A percentile compares a stretch with the other conserved stretches of the same genome.
Evolutionary conservation across 2,113 vertebrate genomes (phyloP).

Genomic region (Pavo muticus): DNA sequence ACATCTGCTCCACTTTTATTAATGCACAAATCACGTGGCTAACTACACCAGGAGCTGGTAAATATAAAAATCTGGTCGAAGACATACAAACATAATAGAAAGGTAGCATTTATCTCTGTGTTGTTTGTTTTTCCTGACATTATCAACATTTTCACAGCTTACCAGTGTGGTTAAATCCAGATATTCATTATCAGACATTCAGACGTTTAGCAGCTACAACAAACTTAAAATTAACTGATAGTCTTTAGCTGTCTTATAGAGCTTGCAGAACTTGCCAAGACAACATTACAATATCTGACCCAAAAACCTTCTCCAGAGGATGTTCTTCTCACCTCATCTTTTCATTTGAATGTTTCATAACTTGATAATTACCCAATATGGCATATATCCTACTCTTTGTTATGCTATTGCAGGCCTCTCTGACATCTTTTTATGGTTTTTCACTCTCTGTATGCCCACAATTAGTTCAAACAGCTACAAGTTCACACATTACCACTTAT

Average conservation of each 20-base stretch:
- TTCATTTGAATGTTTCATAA: not conserved
- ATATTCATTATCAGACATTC: not conserved
- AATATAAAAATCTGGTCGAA: not conserved
- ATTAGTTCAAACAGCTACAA: not conserved
- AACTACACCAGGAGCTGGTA: not conserved
- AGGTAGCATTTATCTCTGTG: rapidly evolving
- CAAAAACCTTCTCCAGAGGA: not conserved
- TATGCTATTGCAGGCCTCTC: not conserved
- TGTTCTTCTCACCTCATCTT: not conserved
- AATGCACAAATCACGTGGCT: not conserved
- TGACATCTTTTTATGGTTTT: not conserved
- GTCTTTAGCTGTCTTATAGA: not conserved
- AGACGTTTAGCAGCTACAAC: not conserved
- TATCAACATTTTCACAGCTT: not conserved
- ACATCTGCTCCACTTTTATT: not conserved
- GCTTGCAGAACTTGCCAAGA: not conserved
- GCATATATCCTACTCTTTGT: not conserved
- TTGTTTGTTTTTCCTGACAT: not conserved
- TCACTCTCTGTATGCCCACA: not conserved
- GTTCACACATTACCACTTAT: not conserved
- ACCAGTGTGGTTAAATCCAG: not conserved
- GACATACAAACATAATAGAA: not conserved
- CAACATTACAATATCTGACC: not conserved
- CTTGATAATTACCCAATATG: not conserved
- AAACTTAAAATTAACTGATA: not conserved